A percentile compares a stretch with the other conserved stretches of the same genome.
Conservation (phyloP, 92 coral and sea anemone genomes). For the Palythoa grandiflora region DNA sequence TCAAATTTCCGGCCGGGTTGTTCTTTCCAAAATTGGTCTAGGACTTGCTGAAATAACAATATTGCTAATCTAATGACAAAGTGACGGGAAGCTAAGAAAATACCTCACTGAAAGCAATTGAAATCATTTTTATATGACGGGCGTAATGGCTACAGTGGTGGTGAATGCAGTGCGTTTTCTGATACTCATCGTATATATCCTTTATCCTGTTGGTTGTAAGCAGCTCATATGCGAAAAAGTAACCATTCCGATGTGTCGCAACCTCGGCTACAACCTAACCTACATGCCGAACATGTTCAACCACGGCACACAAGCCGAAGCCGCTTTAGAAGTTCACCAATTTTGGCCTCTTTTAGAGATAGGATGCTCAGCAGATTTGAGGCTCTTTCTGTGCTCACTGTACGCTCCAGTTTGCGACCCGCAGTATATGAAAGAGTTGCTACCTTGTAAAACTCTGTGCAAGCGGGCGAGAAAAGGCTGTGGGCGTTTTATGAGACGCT, state of each 20-base stretch:
- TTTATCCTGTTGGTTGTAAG: slow-evolving; percentile 45
- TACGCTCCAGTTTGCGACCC: too few species aligned
- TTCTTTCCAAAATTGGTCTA: too few species aligned
- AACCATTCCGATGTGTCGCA: slow-evolving; percentile 88
- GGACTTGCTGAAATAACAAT: slow-evolving; percentile 54
- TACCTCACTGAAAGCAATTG: slow-evolving; percentile 78
- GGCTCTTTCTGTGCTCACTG: too few species aligned
- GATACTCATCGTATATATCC: slow-evolving; percentile 44
- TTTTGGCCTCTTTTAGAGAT: too few species aligned
- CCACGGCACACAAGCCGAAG: slow-evolving; percentile 88
- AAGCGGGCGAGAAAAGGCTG: slow-evolving; percentile 4
- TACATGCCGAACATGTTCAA: too few species aligned
- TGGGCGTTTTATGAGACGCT: slow-evolving; percentile 83
- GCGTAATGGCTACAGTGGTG: slow-evolving; percentile 49
- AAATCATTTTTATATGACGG: slow-evolving; percentile 62
- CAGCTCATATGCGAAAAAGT: slow-evolving; percentile 94
- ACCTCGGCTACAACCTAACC: too few species aligned
- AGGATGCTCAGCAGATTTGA: too few species aligned
- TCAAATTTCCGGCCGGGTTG: too few species aligned
- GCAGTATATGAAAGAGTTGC: too few species aligned
- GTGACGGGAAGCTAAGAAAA: slow-evolving; percentile 93
- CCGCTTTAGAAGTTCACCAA: slow-evolving; percentile 91
- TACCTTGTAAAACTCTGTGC: too few species aligned
- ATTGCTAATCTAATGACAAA: slow-evolving; percentile 95
- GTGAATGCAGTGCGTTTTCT: slow-evolving; percentile 48